Evolutionary conservation across 2,888 invertebrate species (phyloP).

Genomic region (Drosophila paramelanica): DNA sequence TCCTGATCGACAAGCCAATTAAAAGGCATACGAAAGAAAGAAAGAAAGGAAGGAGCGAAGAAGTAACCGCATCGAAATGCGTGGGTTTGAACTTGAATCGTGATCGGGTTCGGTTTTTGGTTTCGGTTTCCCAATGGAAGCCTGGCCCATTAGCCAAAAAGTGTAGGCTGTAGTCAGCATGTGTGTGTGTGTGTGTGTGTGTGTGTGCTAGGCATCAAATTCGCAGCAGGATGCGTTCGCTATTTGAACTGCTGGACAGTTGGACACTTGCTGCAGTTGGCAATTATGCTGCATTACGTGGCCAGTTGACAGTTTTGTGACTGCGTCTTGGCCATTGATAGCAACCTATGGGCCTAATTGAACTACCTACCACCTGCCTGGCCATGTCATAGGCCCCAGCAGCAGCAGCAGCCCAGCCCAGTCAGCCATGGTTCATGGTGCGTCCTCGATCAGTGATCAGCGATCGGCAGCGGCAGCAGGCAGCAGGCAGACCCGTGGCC

Average conservation of each 20-base stretch:
- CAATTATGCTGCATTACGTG: conserved; percentile 78
- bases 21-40: conserved; percentile 72
- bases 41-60: background rate
- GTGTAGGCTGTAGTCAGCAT: conserved; percentile 61
- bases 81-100: conserved; percentile 64
- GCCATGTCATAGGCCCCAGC: conserved; percentile 32
- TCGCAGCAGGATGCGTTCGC: conserved; percentile 72
- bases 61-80: conserved; percentile 57
- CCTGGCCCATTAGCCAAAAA: conserved; percentile 78
- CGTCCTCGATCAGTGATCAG: conserved; percentile 66
- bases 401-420: conserved; percentile 10
- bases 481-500: conserved; percentile 32
- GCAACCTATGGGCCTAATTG: conserved; percentile 64
- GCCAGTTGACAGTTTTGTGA: conserved; percentile 72
- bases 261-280: conserved; percentile 64
- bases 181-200: conserved; percentile 20
- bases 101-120: conserved; percentile 55
- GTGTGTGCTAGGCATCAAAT: conserved; percentile 68
- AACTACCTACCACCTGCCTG: conserved; percentile 69
- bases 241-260: conserved; percentile 79
- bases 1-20: conserved; percentile 82
- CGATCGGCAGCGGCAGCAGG: conserved; percentile 19
- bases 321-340: conserved; percentile 58
- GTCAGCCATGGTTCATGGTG: conserved; percentile 19
- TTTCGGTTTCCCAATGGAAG: conserved; percentile 52